phyloP scores from a whole-genome alignment of 2,888 invertebrate genomes.

The Temnothorax ravouxi region DNA sequence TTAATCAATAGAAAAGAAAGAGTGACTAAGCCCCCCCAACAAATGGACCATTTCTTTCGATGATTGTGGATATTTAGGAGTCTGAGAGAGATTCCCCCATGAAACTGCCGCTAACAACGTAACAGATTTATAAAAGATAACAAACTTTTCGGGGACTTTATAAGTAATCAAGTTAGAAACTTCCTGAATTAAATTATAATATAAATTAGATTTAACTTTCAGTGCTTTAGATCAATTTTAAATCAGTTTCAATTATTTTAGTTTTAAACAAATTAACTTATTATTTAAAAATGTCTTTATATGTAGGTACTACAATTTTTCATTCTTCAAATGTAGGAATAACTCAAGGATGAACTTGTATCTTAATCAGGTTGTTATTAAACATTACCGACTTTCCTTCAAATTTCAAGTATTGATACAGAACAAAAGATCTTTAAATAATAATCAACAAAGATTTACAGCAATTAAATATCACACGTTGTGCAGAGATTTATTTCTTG shows the following conservation, averaged over 20 bases:
- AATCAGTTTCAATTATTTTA: neutral
- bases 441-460: neutral
- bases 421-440: neutral
- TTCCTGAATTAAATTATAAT: neutral
- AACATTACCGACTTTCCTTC: neutral
- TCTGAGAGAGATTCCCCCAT: neutral
- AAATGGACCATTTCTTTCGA: constrained; percentile 7
- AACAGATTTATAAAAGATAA: constrained; percentile 13
- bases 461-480: neutral
- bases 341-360: neutral
- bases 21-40: neutral
- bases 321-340: neutral
- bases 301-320: neutral
- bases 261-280: neutral
- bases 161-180: neutral
- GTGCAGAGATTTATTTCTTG: neutral
- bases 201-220: neutral
- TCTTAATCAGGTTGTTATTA: neutral
- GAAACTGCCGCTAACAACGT: neutral
- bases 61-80: neutral
- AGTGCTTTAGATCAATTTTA: neutral
- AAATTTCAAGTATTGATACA: neutral
- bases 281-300: neutral
- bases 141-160: neutral
- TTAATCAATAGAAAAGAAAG: constrained; percentile 24